phyloP scores from a whole-genome alignment of 1,140 invertebrate species.

The Formica exsecta region DNA sequence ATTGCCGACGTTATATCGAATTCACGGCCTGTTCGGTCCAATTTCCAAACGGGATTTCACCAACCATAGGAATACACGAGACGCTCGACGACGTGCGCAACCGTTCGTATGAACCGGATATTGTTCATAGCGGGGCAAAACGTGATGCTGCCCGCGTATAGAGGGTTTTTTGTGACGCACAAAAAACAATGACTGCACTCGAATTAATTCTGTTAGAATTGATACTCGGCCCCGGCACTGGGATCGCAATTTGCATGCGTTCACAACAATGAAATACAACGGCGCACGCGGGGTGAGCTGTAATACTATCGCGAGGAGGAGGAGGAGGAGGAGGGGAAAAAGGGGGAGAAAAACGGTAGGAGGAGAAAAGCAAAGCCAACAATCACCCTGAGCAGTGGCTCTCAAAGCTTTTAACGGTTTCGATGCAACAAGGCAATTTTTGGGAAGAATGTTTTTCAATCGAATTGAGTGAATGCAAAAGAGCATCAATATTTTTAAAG shows the following conservation, averaged over 20 bases:
- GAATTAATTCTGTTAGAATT: constrained; percentile 81
- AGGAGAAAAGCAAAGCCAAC: constrained; percentile 74
- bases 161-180: constrained; percentile 74
- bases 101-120: constrained; percentile 64
- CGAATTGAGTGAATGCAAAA: background rate
- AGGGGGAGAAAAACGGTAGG: constrained; percentile 51
- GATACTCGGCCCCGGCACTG: constrained; percentile 73
- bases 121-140: constrained; percentile 74
- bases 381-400: constrained; percentile 71
- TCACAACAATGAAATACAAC: constrained; percentile 78
- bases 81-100: constrained; percentile 36
- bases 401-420: constrained; percentile 57
- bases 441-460: background rate
- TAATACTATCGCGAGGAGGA: constrained; percentile 51
- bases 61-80: constrained; percentile 39
- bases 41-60: constrained; percentile 66
- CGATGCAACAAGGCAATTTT: background rate
- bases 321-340: constrained; percentile 40
- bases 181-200: constrained; percentile 81
- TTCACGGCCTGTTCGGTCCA: constrained; percentile 59
- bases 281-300: constrained; percentile 59
- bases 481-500: background rate
- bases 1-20: constrained; percentile 20
- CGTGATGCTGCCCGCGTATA: constrained; percentile 60
- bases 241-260: constrained; percentile 81